These are phyloP conservation scores for Macaria notata DNA, from an alignment of 2,888 invertebrate genomes.

Conservation along the genomic window DNA sequence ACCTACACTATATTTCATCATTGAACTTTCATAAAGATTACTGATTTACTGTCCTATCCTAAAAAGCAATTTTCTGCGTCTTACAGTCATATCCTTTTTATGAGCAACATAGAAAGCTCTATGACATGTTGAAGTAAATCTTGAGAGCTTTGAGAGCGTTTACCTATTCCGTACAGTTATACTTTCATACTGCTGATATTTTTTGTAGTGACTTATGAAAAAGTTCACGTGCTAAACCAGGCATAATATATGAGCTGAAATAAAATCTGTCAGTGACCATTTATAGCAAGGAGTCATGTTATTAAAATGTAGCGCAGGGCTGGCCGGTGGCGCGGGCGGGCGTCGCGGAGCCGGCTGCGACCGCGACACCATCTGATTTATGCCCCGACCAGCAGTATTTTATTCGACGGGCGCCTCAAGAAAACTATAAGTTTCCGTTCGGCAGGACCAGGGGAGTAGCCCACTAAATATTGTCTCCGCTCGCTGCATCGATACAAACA, in stretches of 20 bases:
- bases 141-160: no score
- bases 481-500: slow-evolving; percentile 74
- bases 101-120: no score
- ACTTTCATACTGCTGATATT: background rate
- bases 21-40: no score
- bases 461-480: slow-evolving; percentile 80
- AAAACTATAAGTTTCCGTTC: slow-evolving; percentile 82
- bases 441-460: slow-evolving; percentile 77
- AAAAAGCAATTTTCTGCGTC: no score
- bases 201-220: slow-evolving; percentile 53
- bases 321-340: slow-evolving; percentile 36
- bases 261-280: slow-evolving; percentile 79
- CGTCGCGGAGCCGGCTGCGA: slow-evolving; percentile 72
- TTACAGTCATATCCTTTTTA: no score
- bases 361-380: slow-evolving; percentile 77
- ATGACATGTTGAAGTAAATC: no score
- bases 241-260: slow-evolving; percentile 73
- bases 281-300: slow-evolving; percentile 70
- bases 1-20: no score
- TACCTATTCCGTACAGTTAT: no score
- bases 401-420: slow-evolving; percentile 81
- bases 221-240: slow-evolving; percentile 58
- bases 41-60: no score
- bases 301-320: slow-evolving; percentile 76
- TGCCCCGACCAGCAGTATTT: slow-evolving; percentile 78